Conservation (phyloP, 2,113 vertebrate genomes). For the Octodon degus region DNA sequence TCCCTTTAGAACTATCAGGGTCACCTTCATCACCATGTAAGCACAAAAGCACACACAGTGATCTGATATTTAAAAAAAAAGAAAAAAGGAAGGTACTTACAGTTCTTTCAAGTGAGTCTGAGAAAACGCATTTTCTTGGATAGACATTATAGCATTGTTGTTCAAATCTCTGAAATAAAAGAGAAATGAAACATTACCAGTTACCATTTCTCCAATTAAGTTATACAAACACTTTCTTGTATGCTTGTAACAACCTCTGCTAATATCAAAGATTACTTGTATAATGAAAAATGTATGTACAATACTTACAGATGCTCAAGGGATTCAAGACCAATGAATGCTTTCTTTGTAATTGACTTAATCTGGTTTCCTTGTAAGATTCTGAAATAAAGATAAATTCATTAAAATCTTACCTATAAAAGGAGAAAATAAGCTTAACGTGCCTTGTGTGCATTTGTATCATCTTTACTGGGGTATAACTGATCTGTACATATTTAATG, state of each 20-base stretch:
- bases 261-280: constrained; percentile 67
- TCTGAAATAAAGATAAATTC: constrained; percentile 85
- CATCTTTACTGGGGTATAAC: not conserved
- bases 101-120: constrained; percentile 88
- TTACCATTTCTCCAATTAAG: constrained; percentile 62
- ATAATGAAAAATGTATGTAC: constrained; percentile 62
- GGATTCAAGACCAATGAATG: constrained; percentile 88
- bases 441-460: not conserved
- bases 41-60: constrained; percentile 37
- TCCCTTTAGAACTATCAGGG: constrained; percentile 35
- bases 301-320: constrained; percentile 90
- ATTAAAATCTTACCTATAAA: constrained; percentile 70
- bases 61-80: constrained; percentile 12
- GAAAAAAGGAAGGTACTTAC: constrained; percentile 85
- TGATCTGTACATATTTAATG: not conserved
- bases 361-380: constrained; percentile 91
- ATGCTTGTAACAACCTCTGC: constrained; percentile 32
- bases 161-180: constrained; percentile 89
- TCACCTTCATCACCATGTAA: constrained; percentile 13
- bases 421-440: constrained; percentile 50
- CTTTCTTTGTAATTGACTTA: constrained; percentile 90
- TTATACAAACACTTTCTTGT: constrained; percentile 51
- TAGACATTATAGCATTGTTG: constrained; percentile 90
- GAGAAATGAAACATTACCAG: constrained; percentile 72
- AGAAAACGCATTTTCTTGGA: constrained; percentile 90